A percentile compares a stretch with the other conserved stretches of the same genome.
Evolutionary conservation across 2,888 invertebrate genomes (phyloP).

Genomic region (Onchidella celtica): DNA sequence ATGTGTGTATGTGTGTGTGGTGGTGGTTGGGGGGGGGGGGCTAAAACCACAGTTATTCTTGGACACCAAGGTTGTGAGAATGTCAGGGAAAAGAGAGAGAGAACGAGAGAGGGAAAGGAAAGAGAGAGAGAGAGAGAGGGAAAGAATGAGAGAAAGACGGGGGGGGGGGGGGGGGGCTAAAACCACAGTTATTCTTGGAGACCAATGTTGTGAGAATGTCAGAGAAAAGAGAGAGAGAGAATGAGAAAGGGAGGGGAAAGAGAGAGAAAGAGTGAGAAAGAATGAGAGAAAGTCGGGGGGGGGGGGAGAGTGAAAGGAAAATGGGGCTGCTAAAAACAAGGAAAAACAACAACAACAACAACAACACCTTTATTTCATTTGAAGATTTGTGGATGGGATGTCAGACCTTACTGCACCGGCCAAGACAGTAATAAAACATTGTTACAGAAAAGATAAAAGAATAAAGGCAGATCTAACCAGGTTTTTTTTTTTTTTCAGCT

Average conservation of each 20-base stretch:
- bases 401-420: too few species aligned
- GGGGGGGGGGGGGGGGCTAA: too few species aligned
- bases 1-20: background rate
- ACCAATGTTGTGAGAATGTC: too few species aligned
- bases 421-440: too few species aligned
- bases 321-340: background rate
- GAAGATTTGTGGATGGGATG: too few species aligned
- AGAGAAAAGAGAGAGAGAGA: constrained; percentile 6
- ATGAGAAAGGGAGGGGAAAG: background rate
- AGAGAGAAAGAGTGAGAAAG: constrained; percentile 1
- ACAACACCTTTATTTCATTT: too few species aligned
- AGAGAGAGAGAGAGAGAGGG: background rate
- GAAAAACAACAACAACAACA: background rate
- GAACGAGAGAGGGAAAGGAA: constrained; percentile 5
- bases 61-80: background rate
- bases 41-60: background rate
- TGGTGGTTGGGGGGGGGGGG: background rate
- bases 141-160: background rate
- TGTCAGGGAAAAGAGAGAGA: background rate
- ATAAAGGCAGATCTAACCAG: too few species aligned
- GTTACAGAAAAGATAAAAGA: too few species aligned
- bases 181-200: too few species aligned
- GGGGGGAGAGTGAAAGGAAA: constrained; percentile 8
- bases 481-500: too few species aligned
- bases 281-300: constrained; percentile 3